Percentiles rank a stretch among this genome's conserved stretches.
These are phyloP conservation scores for Callinectes sapidus DNA, from an alignment of 2,888 invertebrate genomes.

Conservation along the genomic window DNA sequence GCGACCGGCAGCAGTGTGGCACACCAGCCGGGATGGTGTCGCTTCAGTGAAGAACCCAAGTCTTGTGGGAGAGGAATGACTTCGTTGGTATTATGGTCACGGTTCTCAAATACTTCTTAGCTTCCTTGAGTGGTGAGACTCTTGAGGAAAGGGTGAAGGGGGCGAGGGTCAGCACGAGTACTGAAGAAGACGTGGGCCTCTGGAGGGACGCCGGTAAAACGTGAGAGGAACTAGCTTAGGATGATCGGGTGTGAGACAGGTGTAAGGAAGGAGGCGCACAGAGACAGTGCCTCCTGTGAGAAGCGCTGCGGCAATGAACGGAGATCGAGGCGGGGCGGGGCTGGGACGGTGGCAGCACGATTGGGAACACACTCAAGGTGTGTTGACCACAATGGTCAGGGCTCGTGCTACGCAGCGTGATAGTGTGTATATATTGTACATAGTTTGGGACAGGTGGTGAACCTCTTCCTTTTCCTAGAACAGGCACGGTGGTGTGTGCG, in stretches of 20 bases:
- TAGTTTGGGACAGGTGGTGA: not conserved
- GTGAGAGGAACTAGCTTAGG: not conserved
- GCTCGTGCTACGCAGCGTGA: not conserved
- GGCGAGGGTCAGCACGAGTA: not conserved
- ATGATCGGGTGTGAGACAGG: not conserved
- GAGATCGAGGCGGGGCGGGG: constrained; percentile 4
- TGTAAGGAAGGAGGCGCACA: not conserved
- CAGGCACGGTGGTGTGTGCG: constrained; percentile 14
- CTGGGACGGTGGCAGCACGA: not conserved
- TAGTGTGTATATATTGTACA: constrained; percentile 12
- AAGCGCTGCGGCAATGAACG: not conserved
- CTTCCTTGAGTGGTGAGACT: not conserved
- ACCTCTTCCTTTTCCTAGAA: not conserved
- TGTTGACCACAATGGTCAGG: not conserved
- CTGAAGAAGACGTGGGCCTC: not conserved
- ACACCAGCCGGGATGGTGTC: constrained; percentile 2
- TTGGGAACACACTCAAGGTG: not conserved
- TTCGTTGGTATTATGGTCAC: not conserved
- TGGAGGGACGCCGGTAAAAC: not conserved
- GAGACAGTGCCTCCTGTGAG: not conserved
- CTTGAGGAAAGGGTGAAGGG: not conserved
- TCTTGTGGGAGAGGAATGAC: not conserved
- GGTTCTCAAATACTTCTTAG: not conserved
- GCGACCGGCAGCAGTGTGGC: not conserved
- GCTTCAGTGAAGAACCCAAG: not conserved